These are phyloP conservation scores for Polyommatus iphigenia DNA, from an alignment of 2,888 invertebrate genomes.

Conservation along the genomic window DNA sequence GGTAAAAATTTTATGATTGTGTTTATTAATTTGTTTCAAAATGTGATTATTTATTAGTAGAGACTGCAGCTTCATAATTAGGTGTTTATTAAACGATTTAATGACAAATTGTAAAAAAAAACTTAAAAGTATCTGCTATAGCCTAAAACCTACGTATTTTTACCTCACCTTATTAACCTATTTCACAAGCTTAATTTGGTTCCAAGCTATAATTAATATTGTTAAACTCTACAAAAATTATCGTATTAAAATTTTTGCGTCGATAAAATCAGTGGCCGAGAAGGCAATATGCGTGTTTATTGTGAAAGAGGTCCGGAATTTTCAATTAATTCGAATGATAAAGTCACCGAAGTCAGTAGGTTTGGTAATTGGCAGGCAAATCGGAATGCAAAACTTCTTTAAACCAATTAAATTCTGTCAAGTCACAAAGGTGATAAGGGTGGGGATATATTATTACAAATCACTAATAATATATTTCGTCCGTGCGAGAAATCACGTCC, in stretches of 20 bases:
- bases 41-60: background rate
- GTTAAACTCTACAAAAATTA: background rate
- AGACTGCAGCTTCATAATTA: no score
- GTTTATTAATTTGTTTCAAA: background rate
- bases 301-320: conserved; percentile 11
- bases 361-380: conserved; percentile 14
- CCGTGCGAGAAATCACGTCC: background rate
- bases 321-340: background rate
- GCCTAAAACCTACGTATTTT: background rate
- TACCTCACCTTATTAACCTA: background rate
- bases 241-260: conserved; percentile 13
- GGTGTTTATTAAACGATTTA: no score
- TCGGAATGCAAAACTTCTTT: conserved; percentile 15
- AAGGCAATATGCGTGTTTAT: background rate
- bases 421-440: background rate
- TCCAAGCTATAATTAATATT: background rate
- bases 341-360: background rate
- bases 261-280: background rate
- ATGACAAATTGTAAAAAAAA: no score
- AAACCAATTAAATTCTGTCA: conserved; percentile 21
- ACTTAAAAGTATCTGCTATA: no score
- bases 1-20: background rate
- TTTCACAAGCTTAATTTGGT: background rate
- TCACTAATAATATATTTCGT: no score
- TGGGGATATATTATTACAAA: background rate